Base-by-base conservation (phyloP, 2,797 vertebrate genomes). In the Fratercula arctica region DNA sequence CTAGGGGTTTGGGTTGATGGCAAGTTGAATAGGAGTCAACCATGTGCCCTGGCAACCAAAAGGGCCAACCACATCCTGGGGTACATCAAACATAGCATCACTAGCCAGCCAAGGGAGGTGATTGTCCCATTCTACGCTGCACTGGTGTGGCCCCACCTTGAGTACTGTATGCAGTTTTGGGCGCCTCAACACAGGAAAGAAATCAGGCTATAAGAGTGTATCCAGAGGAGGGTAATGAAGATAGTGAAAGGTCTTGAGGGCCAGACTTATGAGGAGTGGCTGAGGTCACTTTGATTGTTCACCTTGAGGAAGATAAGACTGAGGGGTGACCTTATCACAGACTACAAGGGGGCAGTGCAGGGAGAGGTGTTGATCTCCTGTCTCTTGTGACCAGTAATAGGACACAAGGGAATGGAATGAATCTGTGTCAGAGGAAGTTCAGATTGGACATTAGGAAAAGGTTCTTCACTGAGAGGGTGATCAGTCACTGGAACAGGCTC, bases 261-360 rank as follows among this genome's bases (percentile, higher is more conserved):
- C 24, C 16, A 78, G 41, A 56, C 5, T 41, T 41, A 48, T 0
- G 1, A 63, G 16, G 11, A 63, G 11, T 0, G 0, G 9, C 16
- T 64, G 50, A 79, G 20, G 51, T 48, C 15, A 48, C 4, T 56
- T 82, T 37, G 25, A 11, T 63, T 54, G 13, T 29, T n/a, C 74
- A 46, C 6, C 39, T 19, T 78, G 48, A 41, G 69, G 33, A 70
- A 53, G 46, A 78, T 48, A 70, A 29, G 28, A 18, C 10, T 53
- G n/a, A 77, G 10, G 18, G 16, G 7, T 61, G 48, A 24, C 24
- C 24, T 70, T 17, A 16, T 43, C 1, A 2, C 56, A 83, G 26
- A 10, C 26, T 76, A 50, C 26, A 43, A 10, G 14, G 1, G 5
- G 13, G 9, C 28, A 59, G 33, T 1, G 7, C 50, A 83, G 8